These are phyloP conservation scores for Punctoribates punctum DNA, from an alignment of 2,888 invertebrate genomes.

Conservation along the genomic window DNA sequence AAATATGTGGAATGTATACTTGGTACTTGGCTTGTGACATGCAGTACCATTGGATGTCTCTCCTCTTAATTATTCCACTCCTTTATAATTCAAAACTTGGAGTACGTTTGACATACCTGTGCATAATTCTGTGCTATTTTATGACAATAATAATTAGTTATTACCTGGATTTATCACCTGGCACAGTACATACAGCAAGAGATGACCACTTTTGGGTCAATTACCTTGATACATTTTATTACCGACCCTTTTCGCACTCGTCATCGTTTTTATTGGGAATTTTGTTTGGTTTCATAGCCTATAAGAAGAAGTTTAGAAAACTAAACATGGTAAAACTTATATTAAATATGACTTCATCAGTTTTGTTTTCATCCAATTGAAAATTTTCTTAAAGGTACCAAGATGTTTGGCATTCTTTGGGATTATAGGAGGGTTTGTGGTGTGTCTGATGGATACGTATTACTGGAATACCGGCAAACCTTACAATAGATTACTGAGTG, in stretches of 20 bases:
- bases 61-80: background rate
- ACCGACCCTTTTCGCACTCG: conserved; percentile 35
- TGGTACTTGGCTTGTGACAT: conserved; percentile 44
- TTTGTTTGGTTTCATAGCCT: conserved; percentile 5
- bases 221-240: background rate
- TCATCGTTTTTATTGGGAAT: conserved; percentile 30
- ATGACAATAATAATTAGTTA: background rate
- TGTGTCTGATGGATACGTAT: background rate
- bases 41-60: conserved; percentile 40
- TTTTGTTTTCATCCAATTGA: no score
- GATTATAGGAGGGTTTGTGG: background rate
- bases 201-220: background rate
- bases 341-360: no score
- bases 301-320: background rate
- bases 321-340: background rate
- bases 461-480: background rate
- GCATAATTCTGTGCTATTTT: background rate
- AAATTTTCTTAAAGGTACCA: no score
- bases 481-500: background rate
- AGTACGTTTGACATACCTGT: background rate
- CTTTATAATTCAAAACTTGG: conserved; percentile 6
- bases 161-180: conserved; percentile 33
- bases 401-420: no score
- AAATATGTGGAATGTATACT: conserved; percentile 38
- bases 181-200: background rate